Conservation (phyloP, 2,888 invertebrate species). For the Encarsia formosa region DNA sequence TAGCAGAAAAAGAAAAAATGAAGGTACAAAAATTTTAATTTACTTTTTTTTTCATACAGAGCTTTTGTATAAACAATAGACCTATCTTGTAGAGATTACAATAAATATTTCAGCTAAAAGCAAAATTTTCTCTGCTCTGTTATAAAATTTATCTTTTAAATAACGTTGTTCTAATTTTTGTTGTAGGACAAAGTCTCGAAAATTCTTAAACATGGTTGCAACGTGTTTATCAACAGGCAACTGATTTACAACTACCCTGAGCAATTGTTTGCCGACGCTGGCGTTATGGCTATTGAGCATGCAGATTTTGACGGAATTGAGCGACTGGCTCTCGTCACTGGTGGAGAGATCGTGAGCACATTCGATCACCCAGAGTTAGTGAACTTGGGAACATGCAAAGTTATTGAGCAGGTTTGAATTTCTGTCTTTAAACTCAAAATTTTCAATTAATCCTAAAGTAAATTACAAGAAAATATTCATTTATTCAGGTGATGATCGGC, state of each 20-base stretch:
- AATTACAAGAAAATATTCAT: slow-evolving; percentile 13
- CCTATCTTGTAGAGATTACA: too few relatives aligned
- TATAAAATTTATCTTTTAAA: background rate
- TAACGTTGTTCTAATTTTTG: slow-evolving; percentile 6
- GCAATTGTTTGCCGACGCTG: slow-evolving; percentile 96
- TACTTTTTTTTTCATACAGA: background rate
- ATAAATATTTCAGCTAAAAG: too few relatives aligned
- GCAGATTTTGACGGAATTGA: slow-evolving; percentile 99
- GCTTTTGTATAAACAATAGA: too few relatives aligned
- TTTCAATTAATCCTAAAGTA: too few relatives aligned
- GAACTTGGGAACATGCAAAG: slow-evolving; percentile 87
- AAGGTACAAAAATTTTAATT: slow-evolving; percentile 54
- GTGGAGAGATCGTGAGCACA: slow-evolving; percentile 97
- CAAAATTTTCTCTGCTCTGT: too few relatives aligned
- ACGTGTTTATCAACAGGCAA: slow-evolving; percentile 97
- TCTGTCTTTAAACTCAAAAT: slow-evolving; percentile 5
- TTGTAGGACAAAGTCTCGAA: slow-evolving; percentile 90
- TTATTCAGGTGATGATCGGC: slow-evolving; percentile 81
- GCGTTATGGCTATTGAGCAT: slow-evolving; percentile 99
- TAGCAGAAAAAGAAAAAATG: slow-evolving; percentile 99
- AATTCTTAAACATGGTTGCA: slow-evolving; percentile 90
- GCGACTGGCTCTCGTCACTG: slow-evolving; percentile 92
- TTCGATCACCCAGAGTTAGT: slow-evolving; percentile 91
- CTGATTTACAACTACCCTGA: slow-evolving; percentile 99
- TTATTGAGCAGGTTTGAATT: slow-evolving; percentile 80